Evolutionary conservation across 64 coral and sea anemone species (phyloP), one percentile per base, ranked within the genome.

Genomic region (Dendrophyllia cribrosa): DNA sequence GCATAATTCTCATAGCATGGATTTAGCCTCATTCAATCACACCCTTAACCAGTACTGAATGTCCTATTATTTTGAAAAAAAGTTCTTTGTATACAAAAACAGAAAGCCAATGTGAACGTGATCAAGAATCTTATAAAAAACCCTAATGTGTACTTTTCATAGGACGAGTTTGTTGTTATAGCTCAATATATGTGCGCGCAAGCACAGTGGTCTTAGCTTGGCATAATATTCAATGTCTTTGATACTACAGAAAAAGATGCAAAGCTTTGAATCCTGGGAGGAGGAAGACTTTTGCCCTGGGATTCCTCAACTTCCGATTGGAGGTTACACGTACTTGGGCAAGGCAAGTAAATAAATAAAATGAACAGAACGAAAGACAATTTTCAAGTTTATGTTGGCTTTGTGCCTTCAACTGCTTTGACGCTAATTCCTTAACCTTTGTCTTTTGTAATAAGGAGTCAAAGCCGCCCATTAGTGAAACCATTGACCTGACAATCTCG

Each of bases 341-440:
- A 23, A 13, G 65, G 65, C 65, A 68, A 68, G 65, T 68, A 9
- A 53, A 53, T 53, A n/a, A n/a, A 53, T 13, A 6, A 68, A 68
- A 68, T 6, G 22, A 68, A 68, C 15, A 68, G 16, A 68, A 68
- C 65, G 15, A 21, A 68, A 9, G 65, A 6, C 65, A 21, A 20
- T 68, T 17, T 68, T 19, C 1, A 16, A 68, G 65, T 17, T 68
- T 68, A 68, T 16, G 3, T 68, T 68, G 65, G 2, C 2, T 19
- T n/a, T 68, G 9, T 21, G 65, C 6, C 16, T 6, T 68, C 17
- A 68, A 19, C 22, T 19, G 6, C 22, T 68, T 68, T 68, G 17
- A 23, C 65, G 19, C 65, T 68, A n/a, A 68, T 68, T 68, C 65
- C 65, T 68, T 68, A 68, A 21, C 65, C 65, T 68, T 21, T n/a